Evolutionary conservation across 2,797 vertebrate genomes (phyloP).

Genomic region (Echiichthys vipera): DNA sequence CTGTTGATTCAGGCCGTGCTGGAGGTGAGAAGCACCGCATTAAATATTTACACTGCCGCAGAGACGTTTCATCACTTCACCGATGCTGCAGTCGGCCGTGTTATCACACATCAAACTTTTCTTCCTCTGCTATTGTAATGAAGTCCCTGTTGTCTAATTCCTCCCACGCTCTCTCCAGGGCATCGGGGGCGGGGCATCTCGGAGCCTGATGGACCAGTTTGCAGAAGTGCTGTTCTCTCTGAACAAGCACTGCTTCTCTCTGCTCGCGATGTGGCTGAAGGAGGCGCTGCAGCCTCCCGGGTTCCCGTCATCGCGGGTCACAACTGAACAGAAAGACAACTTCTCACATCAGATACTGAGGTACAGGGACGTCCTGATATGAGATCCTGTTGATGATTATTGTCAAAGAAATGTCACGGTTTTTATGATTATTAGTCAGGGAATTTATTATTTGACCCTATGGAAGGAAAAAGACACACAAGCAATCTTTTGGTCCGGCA

Average conservation of each 20-base stretch:
- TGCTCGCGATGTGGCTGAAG: conserved; percentile 95
- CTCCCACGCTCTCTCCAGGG: conserved; percentile 80
- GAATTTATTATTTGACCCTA: too few relatives aligned
- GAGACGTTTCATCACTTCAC: conserved; percentile 7
- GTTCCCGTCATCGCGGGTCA: conserved; percentile 93
- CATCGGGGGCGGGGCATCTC: conserved; percentile 94
- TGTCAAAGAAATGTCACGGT: too few relatives aligned
- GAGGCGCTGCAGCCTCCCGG: conserved; percentile 93
- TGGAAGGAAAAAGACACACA: too few relatives aligned
- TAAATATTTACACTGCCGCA: neutral
- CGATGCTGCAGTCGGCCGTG: conserved; percentile 1
- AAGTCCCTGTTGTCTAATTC: conserved; percentile 20
- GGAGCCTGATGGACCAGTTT: conserved; percentile 97
- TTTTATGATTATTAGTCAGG: too few relatives aligned
- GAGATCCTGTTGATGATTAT: too few relatives aligned
- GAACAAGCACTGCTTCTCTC: conserved; percentile 97
- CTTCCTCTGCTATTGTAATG: neutral
- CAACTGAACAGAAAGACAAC: conserved; percentile 92
- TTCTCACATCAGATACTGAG: conserved; percentile 98
- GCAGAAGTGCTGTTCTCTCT: conserved; percentile 95
- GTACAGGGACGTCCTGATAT: too few relatives aligned
- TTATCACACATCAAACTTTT: neutral
- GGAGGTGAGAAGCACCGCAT: conserved; percentile 88
- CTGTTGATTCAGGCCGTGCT: conserved; percentile 92
- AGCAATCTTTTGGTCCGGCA: too few relatives aligned